Conservation (phyloP, 23 tunicate species). For the Trididemnum clinides region DNA sequence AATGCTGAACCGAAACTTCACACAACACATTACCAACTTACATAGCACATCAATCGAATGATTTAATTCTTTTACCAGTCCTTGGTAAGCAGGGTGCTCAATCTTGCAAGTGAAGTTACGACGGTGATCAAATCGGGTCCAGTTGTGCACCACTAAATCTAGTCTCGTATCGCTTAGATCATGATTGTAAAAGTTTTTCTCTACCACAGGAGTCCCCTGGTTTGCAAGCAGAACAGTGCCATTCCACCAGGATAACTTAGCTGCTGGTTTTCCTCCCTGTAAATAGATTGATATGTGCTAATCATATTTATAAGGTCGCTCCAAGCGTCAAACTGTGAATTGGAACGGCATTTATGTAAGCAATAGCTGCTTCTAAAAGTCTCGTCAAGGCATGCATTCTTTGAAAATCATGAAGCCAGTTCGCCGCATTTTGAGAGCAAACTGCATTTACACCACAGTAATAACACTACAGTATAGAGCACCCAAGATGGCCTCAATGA, state of each 20-base stretch:
- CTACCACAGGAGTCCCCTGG: slow-evolving; percentile 9
- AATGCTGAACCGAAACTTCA: too few relatives aligned
- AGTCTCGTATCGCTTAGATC: slow-evolving; percentile 37
- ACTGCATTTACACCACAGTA: too few relatives aligned
- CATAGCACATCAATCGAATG: slow-evolving; percentile 72
- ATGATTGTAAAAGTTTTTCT: slow-evolving; percentile 31
- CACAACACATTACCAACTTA: slow-evolving; percentile 22
- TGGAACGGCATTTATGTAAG: too few relatives aligned
- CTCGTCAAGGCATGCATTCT: not conserved
- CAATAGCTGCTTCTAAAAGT: too few relatives aligned
- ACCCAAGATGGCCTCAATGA: too few relatives aligned
- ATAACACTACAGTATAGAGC: too few relatives aligned
- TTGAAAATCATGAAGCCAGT: not conserved
- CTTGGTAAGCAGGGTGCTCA: slow-evolving; percentile 77
- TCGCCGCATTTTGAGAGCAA: not conserved
- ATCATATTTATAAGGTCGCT: too few relatives aligned
- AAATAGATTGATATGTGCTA: too few relatives aligned
- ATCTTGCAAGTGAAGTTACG: slow-evolving; percentile 64
- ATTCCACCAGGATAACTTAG: slow-evolving; percentile 70
- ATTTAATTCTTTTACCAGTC: slow-evolving; percentile 45
- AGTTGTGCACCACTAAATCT: slow-evolving; percentile 46
- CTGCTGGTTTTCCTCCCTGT: slow-evolving; percentile 76
- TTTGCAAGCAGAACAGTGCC: slow-evolving; percentile 19
- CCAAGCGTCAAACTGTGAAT: too few relatives aligned
- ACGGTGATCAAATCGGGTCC: slow-evolving; percentile 84